Base-by-base conservation (phyloP, 2,113 vertebrate genomes). In the Dascyllus trimaculatus region DNA sequence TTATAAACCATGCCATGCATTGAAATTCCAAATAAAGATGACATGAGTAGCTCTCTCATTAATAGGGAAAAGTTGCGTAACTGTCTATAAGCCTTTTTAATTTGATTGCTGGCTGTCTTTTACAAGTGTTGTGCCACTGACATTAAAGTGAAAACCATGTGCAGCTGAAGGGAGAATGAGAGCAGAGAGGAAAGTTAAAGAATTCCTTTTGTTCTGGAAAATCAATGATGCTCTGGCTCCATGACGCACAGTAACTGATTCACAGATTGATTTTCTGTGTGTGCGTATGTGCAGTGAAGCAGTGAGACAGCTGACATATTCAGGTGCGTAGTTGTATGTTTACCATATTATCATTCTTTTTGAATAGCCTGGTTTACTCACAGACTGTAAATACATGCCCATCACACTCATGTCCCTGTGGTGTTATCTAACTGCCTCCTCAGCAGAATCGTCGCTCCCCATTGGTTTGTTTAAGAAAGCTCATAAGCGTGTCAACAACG, bases 171-270 rank as follows among this genome's bases (percentile, higher is more conserved):
- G 48, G n/a, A 74, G 45, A 52, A 67, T 54, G 13, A 35, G 54
- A 82, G 81, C 65, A 74, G 53, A 57, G 69, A 61, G 26, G 29
- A 60, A 80, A 53, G 57, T 63, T 83, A 78, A 78, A 86, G 62
- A 69, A 85, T 70, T 89, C 68, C 62, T 81, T 88, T 88, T 90
- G 85, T 89, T 87, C 63, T 64, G 11, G 22, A 45, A 78, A 91
- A 88, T 91, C 86, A 80, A 79, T 89, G 56, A 48, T 66, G 19
- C 82, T 82, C 63, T 61, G 65, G 61, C 71, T 78, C 26, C 17
- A 10, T 89, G 85, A 86, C 49, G 56, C 87, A 75, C 64, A 75
- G 38, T 61, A 67, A 59, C 78, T 87, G 82, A 91, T 81, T 75
- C 78, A 75, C 66, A 54, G 62, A 88, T 85, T 75, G 82, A 89